Conservation (phyloP, 2,888 invertebrate species). For the Epinotia brunnichana region DNA sequence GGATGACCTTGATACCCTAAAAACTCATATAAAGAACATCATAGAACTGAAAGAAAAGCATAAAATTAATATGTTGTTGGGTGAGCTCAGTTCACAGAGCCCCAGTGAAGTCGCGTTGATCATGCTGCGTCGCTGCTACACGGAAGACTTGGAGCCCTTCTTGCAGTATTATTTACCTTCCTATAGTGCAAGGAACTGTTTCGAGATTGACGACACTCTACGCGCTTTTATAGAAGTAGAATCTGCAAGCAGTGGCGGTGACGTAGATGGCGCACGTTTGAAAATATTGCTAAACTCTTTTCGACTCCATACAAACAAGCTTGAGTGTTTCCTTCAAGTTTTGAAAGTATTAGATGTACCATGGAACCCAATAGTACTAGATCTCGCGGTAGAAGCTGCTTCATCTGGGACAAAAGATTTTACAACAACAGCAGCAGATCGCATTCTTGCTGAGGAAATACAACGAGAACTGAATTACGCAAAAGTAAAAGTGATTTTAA, state of each 20-base stretch:
- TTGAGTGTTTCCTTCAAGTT: slow-evolving; percentile 74
- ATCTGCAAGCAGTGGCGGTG: slow-evolving; percentile 72
- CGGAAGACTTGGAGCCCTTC: slow-evolving; percentile 75
- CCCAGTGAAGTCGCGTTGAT: slow-evolving; percentile 75
- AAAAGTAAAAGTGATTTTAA: slow-evolving; percentile 75
- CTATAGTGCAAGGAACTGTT: slow-evolving; percentile 69
- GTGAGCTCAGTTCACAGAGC: slow-evolving; percentile 72
- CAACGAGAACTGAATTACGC: slow-evolving; percentile 75
- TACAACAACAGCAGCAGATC: slow-evolving; percentile 69
- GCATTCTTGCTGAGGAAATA: slow-evolving; percentile 68
- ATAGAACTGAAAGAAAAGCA: slow-evolving; percentile 76
- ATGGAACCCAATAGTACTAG: slow-evolving; percentile 67
- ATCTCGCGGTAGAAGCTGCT: slow-evolving; percentile 68
- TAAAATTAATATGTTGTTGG: slow-evolving; percentile 75
- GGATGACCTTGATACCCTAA: slow-evolving; percentile 73
- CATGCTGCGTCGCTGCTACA: slow-evolving; percentile 79
- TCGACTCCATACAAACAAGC: slow-evolving; percentile 66
- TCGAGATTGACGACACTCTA: slow-evolving; percentile 75
- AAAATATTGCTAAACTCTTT: slow-evolving; percentile 70
- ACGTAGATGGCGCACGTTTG: slow-evolving; percentile 70
- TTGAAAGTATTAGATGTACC: slow-evolving; percentile 77
- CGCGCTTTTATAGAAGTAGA: slow-evolving; percentile 73
- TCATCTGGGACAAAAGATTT: slow-evolving; percentile 68
- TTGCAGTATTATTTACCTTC: slow-evolving; percentile 72
- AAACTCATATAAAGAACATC: slow-evolving; percentile 71